Conservation (phyloP, 2,113 vertebrate genomes). For the Oreocharis arfaki region DNA sequence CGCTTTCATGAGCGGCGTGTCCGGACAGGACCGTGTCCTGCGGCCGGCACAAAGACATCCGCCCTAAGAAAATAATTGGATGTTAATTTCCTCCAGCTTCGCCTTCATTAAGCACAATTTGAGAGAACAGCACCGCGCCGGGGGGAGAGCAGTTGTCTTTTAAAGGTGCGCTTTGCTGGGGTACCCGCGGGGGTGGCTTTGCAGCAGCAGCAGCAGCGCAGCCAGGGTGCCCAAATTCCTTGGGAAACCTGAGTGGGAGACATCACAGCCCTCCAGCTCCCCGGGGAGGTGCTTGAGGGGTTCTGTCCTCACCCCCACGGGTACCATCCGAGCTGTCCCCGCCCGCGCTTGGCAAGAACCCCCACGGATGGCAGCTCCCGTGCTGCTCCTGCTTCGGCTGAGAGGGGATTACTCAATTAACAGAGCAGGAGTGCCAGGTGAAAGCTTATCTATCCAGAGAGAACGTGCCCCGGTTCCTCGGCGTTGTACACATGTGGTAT, state of each 20-base stretch:
- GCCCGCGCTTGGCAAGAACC: accelerated
- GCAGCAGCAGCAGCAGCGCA: not conserved
- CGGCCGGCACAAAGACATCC: not conserved
- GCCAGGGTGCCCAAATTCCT: not conserved
- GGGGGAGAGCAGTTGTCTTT: not conserved
- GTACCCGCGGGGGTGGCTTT: not conserved
- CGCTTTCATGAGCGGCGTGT: not conserved
- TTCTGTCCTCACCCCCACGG: not conserved
- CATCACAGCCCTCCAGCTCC: not conserved
- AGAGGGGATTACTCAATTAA: slow-evolving; percentile 60
- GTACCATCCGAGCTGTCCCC: not conserved
- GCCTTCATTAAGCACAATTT: not conserved
- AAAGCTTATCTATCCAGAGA: slow-evolving; percentile 63
- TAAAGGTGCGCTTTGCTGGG: not conserved
- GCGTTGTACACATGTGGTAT: slow-evolving; percentile 76
- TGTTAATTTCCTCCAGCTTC: slow-evolving; percentile 27
- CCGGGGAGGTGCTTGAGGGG: not conserved
- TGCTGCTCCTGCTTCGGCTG: slow-evolving; percentile 19
- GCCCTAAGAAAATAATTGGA: not conserved
- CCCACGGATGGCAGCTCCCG: not conserved
- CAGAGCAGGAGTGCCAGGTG: slow-evolving; percentile 64
- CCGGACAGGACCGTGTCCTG: not conserved
- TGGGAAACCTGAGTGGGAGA: not conserved
- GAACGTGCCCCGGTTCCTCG: slow-evolving; percentile 58
- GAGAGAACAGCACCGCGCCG: not conserved